Percentiles rank a stretch among this genome's conserved stretches.
These are phyloP conservation scores for Antheraea yamamai DNA, from an alignment of 2,888 invertebrate species.

Conservation along the genomic window DNA sequence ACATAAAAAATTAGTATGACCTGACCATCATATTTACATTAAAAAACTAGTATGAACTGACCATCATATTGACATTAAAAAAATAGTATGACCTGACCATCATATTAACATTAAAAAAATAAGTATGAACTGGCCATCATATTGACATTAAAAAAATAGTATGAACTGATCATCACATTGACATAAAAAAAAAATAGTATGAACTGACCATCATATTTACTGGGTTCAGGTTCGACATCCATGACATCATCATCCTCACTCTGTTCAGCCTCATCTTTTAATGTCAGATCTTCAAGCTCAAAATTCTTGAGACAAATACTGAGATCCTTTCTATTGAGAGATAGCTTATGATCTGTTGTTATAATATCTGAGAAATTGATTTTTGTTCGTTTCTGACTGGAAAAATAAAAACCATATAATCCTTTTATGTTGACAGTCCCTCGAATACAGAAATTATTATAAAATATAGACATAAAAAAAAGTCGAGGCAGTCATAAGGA, in stretches of 20 bases:
- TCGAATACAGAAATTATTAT: neutral
- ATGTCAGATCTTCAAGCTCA: constrained; percentile 46
- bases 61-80: too few relatives aligned
- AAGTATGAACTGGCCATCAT: too few relatives aligned
- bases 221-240: constrained; percentile 50
- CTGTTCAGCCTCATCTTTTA: constrained; percentile 43
- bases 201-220: constrained; percentile 67
- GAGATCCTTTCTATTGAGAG: constrained; percentile 60
- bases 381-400: constrained; percentile 66
- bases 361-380: constrained; percentile 68
- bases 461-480: too few relatives aligned
- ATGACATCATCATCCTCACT: constrained; percentile 41
- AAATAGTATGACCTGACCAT: too few relatives aligned
- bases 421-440: neutral
- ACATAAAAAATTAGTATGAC: too few relatives aligned
- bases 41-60: too few relatives aligned
- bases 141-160: too few relatives aligned
- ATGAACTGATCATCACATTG: too few relatives aligned
- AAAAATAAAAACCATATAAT: constrained; percentile 32
- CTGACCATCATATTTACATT: too few relatives aligned
- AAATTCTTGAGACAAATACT: constrained; percentile 66
- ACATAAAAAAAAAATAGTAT: too few relatives aligned
- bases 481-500: too few relatives aligned
- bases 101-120: too few relatives aligned
- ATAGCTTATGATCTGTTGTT: constrained; percentile 62